Percentiles rank a stretch among this genome's conserved stretches.
Evolutionary conservation across 1,140 invertebrate genomes (phyloP).

Genomic region (Trichonephila clavipes): DNA sequence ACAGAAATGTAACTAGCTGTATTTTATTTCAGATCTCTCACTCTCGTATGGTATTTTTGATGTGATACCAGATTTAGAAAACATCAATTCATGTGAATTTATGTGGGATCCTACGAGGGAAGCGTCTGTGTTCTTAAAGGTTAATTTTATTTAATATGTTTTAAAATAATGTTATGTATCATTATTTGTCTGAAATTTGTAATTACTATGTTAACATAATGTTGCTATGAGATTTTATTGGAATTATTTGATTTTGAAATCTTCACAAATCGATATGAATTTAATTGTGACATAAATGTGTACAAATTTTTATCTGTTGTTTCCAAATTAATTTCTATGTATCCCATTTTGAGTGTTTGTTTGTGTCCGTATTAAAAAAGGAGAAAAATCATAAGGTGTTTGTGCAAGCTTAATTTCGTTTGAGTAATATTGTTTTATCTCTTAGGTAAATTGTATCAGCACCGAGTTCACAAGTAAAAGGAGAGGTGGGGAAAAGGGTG

Average conservation of each 20-base stretch:
- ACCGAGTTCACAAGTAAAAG: slow-evolving; percentile 99
- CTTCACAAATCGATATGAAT: no score
- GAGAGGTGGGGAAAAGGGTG: slow-evolving; percentile 97
- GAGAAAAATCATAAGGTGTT: no score
- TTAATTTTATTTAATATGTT: slow-evolving; percentile 82
- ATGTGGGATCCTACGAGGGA: slow-evolving; percentile 97
- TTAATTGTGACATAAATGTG: no score
- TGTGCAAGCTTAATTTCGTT: slow-evolving; percentile 26
- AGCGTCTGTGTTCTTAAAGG: slow-evolving; percentile 94
- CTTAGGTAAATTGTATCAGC: slow-evolving; percentile 97
- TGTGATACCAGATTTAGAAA: slow-evolving; percentile 86
- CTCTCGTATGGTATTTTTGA: slow-evolving; percentile 94
- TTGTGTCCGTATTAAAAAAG: no score
- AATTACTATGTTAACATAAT: neutral
- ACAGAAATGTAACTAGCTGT: no score
- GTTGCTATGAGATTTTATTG: no score
- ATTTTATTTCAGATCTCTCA: slow-evolving; percentile 86
- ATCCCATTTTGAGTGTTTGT: no score
- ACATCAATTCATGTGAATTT: slow-evolving; percentile 91
- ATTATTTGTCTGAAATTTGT: neutral
- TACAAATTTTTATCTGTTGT: no score
- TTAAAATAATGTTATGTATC: neutral
- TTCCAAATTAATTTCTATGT: no score
- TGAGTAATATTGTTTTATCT: slow-evolving; percentile 81
- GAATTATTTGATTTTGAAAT: no score